phyloP scores from a whole-genome alignment of 1,140 invertebrate species.

The Ericerus pela region DNA sequence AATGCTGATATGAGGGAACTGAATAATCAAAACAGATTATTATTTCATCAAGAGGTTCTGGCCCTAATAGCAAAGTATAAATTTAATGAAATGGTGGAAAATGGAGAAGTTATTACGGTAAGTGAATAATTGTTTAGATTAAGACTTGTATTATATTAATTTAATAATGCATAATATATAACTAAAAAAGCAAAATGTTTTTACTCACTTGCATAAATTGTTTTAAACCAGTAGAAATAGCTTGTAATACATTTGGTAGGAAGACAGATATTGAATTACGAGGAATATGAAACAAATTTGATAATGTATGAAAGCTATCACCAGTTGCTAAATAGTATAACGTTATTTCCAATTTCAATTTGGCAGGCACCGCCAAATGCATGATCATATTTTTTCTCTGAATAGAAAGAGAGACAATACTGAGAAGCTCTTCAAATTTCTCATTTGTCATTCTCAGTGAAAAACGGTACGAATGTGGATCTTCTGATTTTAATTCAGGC shows the following conservation, averaged over 20 bases:
- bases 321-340: conserved; percentile 9
- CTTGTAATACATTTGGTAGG: conserved; percentile 11
- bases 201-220: conserved; percentile 13
- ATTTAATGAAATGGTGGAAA: too few relatives aligned
- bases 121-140: too few relatives aligned
- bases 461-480: conserved; percentile 13
- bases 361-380: conserved; percentile 16
- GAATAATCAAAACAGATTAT: too few relatives aligned
- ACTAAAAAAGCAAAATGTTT: too few relatives aligned
- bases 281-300: conserved; percentile 11
- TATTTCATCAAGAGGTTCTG: too few relatives aligned
- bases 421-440: conserved; percentile 23
- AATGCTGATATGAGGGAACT: too few relatives aligned
- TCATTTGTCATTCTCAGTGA: conserved; percentile 20
- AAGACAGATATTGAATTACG: conserved; percentile 8
- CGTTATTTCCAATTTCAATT: conserved; percentile 13
- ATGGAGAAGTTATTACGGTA: too few relatives aligned
- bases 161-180: too few relatives aligned
- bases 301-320: conserved; percentile 6
- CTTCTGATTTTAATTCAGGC: not conserved
- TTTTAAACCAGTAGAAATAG: conserved; percentile 7
- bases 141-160: too few relatives aligned
- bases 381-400: conserved; percentile 22
- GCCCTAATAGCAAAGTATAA: too few relatives aligned
- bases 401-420: conserved; percentile 17